Conservation (phyloP, 2,888 invertebrate species). For the Agrochola lota region DNA sequence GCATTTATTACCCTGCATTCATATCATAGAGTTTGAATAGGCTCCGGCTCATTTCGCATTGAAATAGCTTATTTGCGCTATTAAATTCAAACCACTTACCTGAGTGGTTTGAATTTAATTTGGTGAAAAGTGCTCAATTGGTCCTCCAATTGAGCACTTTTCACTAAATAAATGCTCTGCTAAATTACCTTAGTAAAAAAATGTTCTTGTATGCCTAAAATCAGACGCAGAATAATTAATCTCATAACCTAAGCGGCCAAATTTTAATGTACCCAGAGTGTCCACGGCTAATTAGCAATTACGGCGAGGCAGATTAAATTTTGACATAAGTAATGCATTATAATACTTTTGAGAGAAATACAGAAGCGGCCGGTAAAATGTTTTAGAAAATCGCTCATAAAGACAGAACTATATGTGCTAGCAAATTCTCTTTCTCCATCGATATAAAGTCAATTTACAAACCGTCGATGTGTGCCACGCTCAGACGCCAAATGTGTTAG, state of each 20-base stretch:
- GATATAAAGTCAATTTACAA: constrained; percentile 28
- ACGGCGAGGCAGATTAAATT: constrained; percentile 51
- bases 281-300: constrained; percentile 58
- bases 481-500: constrained; percentile 27
- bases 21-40: constrained; percentile 1
- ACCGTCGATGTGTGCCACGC: constrained; percentile 2
- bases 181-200: constrained; percentile 5
- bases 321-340: constrained; percentile 47
- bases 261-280: constrained; percentile 35
- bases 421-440: constrained; percentile 19
- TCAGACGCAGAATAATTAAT: constrained; percentile 24
- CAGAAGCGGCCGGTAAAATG: constrained; percentile 11
- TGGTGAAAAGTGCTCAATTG: no score
- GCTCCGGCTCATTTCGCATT: neutral
- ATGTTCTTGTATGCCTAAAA: constrained; percentile 5
- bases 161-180: neutral
- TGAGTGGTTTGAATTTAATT: no score
- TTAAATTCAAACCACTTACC: constrained; percentile 14
- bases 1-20: constrained; percentile 21
- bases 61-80: neutral
- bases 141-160: neutral
- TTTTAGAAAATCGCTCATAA: constrained; percentile 27
- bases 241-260: constrained; percentile 34
- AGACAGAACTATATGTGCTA: constrained; percentile 11
- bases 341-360: constrained; percentile 39